These are phyloP conservation scores for Drosophila planitibia DNA, from an alignment of 2,888 invertebrate species.

Conservation along the genomic window DNA sequence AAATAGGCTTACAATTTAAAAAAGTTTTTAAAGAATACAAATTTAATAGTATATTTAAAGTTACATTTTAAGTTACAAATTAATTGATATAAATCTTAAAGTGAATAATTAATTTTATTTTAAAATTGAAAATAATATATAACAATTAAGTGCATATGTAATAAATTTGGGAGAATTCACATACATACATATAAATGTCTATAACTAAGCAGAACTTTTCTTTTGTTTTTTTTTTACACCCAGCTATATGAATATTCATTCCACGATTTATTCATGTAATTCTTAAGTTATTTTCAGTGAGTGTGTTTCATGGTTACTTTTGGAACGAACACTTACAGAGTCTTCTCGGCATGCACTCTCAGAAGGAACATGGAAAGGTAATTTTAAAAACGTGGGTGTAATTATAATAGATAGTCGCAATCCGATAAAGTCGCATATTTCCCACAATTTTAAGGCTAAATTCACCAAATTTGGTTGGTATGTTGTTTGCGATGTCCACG, in stretches of 20 bases:
- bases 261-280: too few species aligned
- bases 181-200: not conserved
- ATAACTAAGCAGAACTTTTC: not conserved
- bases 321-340: not conserved
- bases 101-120: not conserved
- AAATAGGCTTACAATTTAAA: not conserved
- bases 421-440: too few species aligned
- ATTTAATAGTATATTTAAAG: not conserved
- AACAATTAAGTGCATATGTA: not conserved
- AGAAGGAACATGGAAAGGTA: too few species aligned
- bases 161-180: not conserved
- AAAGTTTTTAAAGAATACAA: not conserved
- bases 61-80: not conserved
- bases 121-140: not conserved
- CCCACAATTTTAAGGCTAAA: too few species aligned
- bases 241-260: too few species aligned
- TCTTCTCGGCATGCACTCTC: too few species aligned
- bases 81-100: not conserved
- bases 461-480: too few species aligned
- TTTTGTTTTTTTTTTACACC: not conserved
- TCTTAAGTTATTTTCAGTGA: too few species aligned
- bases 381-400: too few species aligned
- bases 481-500: too few species aligned
- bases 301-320: not conserved
- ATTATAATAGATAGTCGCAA: too few species aligned